Base-by-base conservation (phyloP, 2,888 invertebrate genomes). In the Tridacna gigas region DNA sequence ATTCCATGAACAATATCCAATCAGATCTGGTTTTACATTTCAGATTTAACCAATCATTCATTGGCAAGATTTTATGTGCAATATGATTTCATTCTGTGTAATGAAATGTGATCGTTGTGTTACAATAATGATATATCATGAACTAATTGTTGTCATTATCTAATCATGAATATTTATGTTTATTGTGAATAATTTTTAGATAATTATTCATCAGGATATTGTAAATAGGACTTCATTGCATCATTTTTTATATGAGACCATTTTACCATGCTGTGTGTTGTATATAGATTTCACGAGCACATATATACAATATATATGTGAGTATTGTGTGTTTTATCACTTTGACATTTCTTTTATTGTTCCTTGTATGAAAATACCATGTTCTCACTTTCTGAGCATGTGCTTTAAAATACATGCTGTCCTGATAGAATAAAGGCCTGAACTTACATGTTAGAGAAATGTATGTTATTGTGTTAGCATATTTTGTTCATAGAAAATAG, bases 1-100 rank as follows among this genome's bases (percentile, higher is more conserved):
- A 75, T 75, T 75, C 75, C 75, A 75, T 75, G 61, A 63, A 63
- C 75, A 61, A 47, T 65, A 65, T 75, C 71, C 71, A 71, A 71
- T 71, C 71, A 71, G 71, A 71, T 71, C 71, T 71, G 71, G 71
- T 71, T 71, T 47, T 51, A 71, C 71, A 71, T 56, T 74, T 80
- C 77, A 77, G 74, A 65, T 67, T 76, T 26, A 79, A 79, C 80
- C 79, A 66, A 80, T 79, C 84, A 37, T 37, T 37, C 37, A 48
- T 77, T 74, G 74, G 74, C 66, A 65, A 79, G 71, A 45, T 74
- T 71, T 65, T 66, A 65, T 79, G 74, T 67, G 65, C 63, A 65
- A 78, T 73, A 71, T 73, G 78, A 71, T 73, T 78, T 71, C 67
- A 77, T 77, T 69, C 56, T 56, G 26, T 65, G 65, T 65, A 76